phyloP scores from a whole-genome alignment of 2,888 invertebrate genomes.

The Caenorhabditis macrosperma region DNA sequence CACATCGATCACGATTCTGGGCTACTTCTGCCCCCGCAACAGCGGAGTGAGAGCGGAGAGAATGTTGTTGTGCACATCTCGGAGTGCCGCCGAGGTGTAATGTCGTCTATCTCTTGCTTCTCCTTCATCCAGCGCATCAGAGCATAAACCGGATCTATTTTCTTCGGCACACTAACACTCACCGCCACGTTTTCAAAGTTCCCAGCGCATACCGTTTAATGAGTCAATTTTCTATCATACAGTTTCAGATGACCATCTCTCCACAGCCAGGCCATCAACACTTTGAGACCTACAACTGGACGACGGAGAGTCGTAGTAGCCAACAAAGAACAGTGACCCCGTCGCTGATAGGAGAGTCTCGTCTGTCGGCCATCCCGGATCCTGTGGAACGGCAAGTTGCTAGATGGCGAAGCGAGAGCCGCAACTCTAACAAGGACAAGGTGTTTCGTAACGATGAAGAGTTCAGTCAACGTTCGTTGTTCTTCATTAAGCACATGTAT shows the following conservation, averaged over 20 bases:
- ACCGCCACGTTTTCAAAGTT: not conserved
- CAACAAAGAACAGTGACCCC: constrained; percentile 48
- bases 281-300: constrained; percentile 56
- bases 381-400: constrained; percentile 66
- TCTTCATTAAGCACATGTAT: not conserved
- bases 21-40: constrained; percentile 40
- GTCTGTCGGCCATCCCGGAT: constrained; percentile 66
- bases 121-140: constrained; percentile 30
- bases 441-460: constrained; percentile 67
- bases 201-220: too few relatives aligned
- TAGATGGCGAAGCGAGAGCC: constrained; percentile 64
- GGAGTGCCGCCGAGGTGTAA: constrained; percentile 21
- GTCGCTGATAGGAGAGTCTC: constrained; percentile 16
- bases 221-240: not conserved
- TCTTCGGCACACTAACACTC: not conserved
- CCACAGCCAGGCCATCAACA: constrained; percentile 46
- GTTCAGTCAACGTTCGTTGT: constrained; percentile 58
- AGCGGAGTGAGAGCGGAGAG: constrained; percentile 2
- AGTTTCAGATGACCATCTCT: constrained; percentile 51
- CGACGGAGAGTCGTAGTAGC: constrained; percentile 54
- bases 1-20: not conserved
- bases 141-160: constrained; percentile 22
- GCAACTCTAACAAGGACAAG: constrained; percentile 59
- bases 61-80: constrained; percentile 32
- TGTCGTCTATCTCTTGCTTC: constrained; percentile 15